These are phyloP conservation scores for Todus mexicanus DNA, from an alignment of 2,797 vertebrate genomes.

Conservation along the genomic window DNA sequence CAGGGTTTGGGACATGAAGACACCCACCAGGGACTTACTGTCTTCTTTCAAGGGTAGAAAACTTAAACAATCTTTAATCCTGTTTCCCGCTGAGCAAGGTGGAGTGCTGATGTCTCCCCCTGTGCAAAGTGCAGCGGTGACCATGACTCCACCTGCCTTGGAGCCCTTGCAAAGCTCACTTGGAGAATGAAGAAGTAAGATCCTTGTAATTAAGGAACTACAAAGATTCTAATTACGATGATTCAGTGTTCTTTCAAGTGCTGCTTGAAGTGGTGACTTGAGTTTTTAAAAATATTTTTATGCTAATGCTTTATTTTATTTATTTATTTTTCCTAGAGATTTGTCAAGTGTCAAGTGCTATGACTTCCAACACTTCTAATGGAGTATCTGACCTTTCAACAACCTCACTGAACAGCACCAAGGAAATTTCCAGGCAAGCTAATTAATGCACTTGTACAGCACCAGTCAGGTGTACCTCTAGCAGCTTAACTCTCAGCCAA, in stretches of 20 bases:
- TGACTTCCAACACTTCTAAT: background rate
- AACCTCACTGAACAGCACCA: background rate
- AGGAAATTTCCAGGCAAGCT: background rate
- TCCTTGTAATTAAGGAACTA: background rate
- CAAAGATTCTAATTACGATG: background rate
- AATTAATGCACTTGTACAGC: conserved; percentile 12
- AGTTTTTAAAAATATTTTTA: conserved; percentile 5
- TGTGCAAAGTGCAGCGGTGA: background rate
- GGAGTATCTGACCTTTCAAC: conserved; percentile 17
- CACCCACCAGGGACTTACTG: background rate
- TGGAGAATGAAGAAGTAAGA: background rate
- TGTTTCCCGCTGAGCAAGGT: background rate
- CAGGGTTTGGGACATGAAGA: background rate
- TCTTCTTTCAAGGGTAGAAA: background rate
- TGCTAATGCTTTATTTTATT: background rate
- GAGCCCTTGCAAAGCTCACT: background rate
- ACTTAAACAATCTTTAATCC: background rate
- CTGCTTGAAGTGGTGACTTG: background rate
- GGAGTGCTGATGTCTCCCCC: background rate
- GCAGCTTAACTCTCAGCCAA: conserved; percentile 20
- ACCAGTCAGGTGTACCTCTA: background rate
- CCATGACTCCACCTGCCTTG: background rate
- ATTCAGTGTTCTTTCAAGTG: background rate
- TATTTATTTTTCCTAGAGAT: background rate
- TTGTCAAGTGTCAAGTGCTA: background rate